phyloP scores from a whole-genome alignment of 2,888 invertebrate species.

The Acleris cristana region DNA sequence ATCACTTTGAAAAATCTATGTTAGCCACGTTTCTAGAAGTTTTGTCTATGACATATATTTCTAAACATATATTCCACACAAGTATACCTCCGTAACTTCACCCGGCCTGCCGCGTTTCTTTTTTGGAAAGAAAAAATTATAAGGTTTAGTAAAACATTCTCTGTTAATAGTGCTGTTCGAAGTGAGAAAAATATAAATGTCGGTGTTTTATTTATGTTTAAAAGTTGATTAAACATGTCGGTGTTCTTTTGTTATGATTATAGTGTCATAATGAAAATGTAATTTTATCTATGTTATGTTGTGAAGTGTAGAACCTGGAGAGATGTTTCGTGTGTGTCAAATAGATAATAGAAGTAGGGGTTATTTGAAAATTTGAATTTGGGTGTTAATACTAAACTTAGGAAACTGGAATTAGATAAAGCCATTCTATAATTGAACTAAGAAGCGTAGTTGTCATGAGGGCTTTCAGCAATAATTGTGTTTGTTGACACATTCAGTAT shows the following conservation, averaged over 20 bases:
- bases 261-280: conserved; percentile 37
- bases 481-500: conserved; percentile 37
- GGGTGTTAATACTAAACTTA: conserved; percentile 46
- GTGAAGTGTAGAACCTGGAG: conserved; percentile 33
- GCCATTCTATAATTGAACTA: conserved; percentile 70
- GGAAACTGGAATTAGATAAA: conserved; percentile 46
- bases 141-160: conserved; percentile 78
- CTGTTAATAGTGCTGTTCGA: conserved; percentile 68
- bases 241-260: conserved; percentile 37
- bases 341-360: conserved; percentile 40
- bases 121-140: conserved; percentile 82
- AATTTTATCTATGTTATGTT: conserved; percentile 37
- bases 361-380: conserved; percentile 59
- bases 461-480: conserved; percentile 39
- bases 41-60: conserved; percentile 70
- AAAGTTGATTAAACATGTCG: conserved; percentile 12
- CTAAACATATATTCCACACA: conserved; percentile 79
- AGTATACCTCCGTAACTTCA: conserved; percentile 88
- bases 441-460: conserved; percentile 59
- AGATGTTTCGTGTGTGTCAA: conserved; percentile 14
- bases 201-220: conserved; percentile 34
- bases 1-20: conserved; percentile 75
- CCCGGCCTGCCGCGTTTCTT: conserved; percentile 91
- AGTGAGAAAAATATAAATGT: conserved; percentile 37
- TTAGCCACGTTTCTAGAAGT: conserved; percentile 77